Evolutionary conservation across 2,113 vertebrate genomes (phyloP).

Genomic region (Falco punctatus): DNA sequence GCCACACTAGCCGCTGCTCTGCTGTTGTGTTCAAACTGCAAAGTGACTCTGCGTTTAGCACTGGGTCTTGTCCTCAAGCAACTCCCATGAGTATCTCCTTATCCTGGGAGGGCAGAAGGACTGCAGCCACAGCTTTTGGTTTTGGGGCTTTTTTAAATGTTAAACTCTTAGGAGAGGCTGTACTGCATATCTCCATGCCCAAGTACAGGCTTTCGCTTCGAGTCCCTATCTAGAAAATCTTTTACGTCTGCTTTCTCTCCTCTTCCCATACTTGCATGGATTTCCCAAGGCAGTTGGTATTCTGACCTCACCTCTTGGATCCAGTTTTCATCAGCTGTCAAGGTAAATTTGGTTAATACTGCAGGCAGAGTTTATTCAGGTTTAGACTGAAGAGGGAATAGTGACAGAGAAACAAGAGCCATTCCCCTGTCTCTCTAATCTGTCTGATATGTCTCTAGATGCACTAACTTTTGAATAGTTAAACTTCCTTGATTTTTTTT

Average conservation of each 20-base stretch:
- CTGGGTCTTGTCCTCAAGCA: neutral
- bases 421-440: neutral
- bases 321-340: slow-evolving; percentile 70
- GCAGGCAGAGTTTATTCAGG: slow-evolving; percentile 15
- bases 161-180: neutral
- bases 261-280: slow-evolving; percentile 11
- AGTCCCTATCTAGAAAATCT: neutral
- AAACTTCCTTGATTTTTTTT: neutral
- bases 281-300: slow-evolving; percentile 56
- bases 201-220: neutral
- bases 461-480: neutral
- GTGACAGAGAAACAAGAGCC: neutral
- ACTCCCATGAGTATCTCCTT: neutral
- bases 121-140: neutral
- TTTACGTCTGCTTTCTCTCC: neutral
- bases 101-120: neutral
- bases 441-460: neutral
- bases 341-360: slow-evolving; percentile 65
- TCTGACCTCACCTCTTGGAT: slow-evolving; percentile 70
- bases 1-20: neutral
- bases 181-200: neutral
- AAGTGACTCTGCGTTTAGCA: neutral
- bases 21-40: neutral
- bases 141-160: neutral
- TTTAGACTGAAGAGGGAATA: slow-evolving; percentile 11